Evolutionary conservation across 2,888 invertebrate genomes (phyloP).

Genomic region (Epicampocera succincta): DNA sequence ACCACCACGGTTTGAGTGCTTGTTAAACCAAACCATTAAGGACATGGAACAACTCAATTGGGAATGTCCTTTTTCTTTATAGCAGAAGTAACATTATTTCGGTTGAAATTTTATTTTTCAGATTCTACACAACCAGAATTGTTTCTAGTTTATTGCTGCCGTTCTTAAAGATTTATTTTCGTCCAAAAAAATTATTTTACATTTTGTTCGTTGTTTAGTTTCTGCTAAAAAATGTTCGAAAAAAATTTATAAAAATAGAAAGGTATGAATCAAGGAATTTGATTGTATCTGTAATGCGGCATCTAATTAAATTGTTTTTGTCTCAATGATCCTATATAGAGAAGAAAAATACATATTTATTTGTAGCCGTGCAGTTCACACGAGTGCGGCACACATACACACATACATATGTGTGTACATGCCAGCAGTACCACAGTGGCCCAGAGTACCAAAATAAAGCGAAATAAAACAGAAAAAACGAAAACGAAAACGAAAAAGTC

Average conservation of each 20-base stretch:
- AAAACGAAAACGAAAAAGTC: constrained; percentile 22
- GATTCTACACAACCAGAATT: constrained; percentile 33
- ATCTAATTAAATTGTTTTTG: constrained; percentile 68
- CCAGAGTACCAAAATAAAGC: constrained; percentile 43
- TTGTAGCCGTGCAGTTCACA: constrained; percentile 8
- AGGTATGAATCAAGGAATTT: constrained; percentile 59
- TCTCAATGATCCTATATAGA: constrained; percentile 23
- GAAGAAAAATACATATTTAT: background rate
- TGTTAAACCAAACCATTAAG: constrained; percentile 9
- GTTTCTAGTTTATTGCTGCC: constrained; percentile 19
- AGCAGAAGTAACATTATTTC: background rate
- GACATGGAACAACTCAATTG: background rate
- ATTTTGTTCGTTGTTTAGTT: constrained; percentile 25
- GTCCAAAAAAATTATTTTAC: background rate
- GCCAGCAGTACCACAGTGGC: constrained; percentile 43
- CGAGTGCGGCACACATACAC: background rate
- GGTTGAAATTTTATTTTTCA: constrained; percentile 10
- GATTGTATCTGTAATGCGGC: constrained; percentile 67
- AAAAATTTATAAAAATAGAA: constrained; percentile 58
- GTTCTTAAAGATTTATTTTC: constrained; percentile 26
- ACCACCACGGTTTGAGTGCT: constrained; percentile 25
- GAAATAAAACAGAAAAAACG: background rate
- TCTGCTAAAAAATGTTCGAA: constrained; percentile 34
- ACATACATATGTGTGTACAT: too few species aligned
- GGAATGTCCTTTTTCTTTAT: constrained; percentile 40